These are phyloP conservation scores for Luffia ferchaultella DNA, from an alignment of 2,888 invertebrate species.

Conservation along the genomic window DNA sequence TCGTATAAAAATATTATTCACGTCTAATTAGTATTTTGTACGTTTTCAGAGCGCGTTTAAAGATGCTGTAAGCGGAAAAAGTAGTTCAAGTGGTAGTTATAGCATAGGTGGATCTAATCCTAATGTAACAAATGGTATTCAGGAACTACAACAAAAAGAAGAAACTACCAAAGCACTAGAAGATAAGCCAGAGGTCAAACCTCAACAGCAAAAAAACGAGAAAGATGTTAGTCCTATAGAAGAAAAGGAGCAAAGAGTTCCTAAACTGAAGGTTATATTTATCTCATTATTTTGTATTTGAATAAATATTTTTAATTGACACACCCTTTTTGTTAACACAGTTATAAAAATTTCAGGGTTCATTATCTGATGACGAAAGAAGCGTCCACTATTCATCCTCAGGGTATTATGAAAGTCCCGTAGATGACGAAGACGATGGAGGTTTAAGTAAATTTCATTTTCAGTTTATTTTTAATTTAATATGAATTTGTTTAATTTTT, in stretches of 20 bases:
- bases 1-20: background rate
- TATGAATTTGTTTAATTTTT: background rate
- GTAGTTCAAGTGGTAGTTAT: constrained; percentile 61
- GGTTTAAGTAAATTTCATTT: constrained; percentile 44
- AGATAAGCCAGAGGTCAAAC: constrained; percentile 23
- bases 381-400: constrained; percentile 78
- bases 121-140: constrained; percentile 47
- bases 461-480: constrained; percentile 7
- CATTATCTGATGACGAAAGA: constrained; percentile 73
- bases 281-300: background rate
- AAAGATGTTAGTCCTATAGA: constrained; percentile 24
- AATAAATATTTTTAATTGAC: background rate
- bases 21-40: constrained; percentile 5
- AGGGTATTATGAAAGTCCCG: constrained; percentile 78
- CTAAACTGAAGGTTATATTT: constrained; percentile 42
- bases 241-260: constrained; percentile 39
- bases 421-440: constrained; percentile 70
- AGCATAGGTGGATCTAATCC: constrained; percentile 57
- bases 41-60: constrained; percentile 28
- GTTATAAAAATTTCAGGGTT: constrained; percentile 53
- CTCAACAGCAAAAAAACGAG: constrained; percentile 25
- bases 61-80: constrained; percentile 51
- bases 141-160: constrained; percentile 7
- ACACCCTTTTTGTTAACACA: no score
- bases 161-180: constrained; percentile 33